These are phyloP conservation scores for Ceyx margarethae DNA, from an alignment of 2,113 vertebrate species.

Conservation along the genomic window DNA sequence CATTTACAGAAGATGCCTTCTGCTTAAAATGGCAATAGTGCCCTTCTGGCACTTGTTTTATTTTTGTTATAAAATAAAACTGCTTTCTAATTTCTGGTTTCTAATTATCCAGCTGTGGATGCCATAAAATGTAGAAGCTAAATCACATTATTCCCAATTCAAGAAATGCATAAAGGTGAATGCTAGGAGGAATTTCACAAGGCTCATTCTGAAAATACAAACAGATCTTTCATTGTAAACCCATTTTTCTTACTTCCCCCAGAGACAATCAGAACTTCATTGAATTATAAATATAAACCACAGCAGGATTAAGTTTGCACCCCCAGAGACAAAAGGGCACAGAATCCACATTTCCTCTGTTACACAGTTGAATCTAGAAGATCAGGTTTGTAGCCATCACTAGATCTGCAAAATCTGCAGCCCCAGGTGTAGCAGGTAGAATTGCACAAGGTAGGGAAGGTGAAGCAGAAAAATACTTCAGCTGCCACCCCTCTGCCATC, in stretches of 20 bases:
- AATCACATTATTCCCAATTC: neutral
- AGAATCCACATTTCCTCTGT: neutral
- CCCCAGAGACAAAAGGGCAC: fast-evolving
- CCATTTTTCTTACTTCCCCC: neutral
- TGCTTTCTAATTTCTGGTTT: neutral
- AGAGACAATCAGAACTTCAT: neutral
- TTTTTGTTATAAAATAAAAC: neutral
- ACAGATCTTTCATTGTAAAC: neutral
- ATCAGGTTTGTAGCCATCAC: neutral
- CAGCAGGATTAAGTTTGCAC: fast-evolving
- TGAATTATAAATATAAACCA: neutral
- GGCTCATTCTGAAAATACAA: neutral
- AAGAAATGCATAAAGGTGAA: neutral
- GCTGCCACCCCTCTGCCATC: neutral
- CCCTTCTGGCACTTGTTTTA: constrained; percentile 9
- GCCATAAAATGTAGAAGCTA: neutral
- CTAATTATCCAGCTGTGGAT: neutral
- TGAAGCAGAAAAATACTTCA: neutral
- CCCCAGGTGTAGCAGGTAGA: neutral
- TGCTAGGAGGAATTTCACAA: neutral
- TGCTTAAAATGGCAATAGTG: neutral
- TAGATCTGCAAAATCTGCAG: fast-evolving
- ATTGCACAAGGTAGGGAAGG: fast-evolving
- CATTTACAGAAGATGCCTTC: neutral
- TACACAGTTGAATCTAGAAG: neutral